Evolutionary conservation across 2,113 vertebrate genomes (phyloP), one percentile per base, ranked within the genome.

Genomic region (Plestiodon gilberti): DNA sequence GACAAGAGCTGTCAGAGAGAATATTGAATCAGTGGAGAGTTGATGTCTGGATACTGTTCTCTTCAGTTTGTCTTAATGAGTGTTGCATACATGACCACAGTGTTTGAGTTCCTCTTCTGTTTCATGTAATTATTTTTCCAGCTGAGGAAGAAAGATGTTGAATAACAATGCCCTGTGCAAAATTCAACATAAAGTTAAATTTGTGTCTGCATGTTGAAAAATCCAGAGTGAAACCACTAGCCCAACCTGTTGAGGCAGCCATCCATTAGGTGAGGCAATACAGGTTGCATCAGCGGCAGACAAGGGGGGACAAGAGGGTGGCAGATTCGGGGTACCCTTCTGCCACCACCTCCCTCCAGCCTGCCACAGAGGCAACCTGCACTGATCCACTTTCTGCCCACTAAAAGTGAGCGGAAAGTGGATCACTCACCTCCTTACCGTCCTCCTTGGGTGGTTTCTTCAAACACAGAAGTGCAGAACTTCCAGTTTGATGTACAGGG

Each of bases 121-220:
- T 92, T 82, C 81, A 5, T 33, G 3, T 89, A 67, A 5, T 48
- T 57, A 5, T 48, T 57, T 57, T 13, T 17, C 13, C 55, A 57
- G 55, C 55, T 57, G 13, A 57, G 17, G 43, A 87, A 71, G 69
- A 89, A 22, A 86, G 23, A 17, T 52, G 89, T 87, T 89, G 77
- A 55, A 40, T 85, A 75, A 92, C 64, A 85, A 13, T 83, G 75
- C 80, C 81, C 77, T 59, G 22, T 75, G 8, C 25, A 52, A 82
- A 55, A 62, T 87, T 25, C 9, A 91, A 59, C 59, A 33, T 82
- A 80, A n/a, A 86, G 76, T 28, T 81, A 9, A 11, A 25, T 35
- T 35, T 90, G 85, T 89, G 87, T 77, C 82, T 17, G 82, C 43
- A 48, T 79, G 78, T 86, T 92, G 23, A 30, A 89, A 88, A 88